Percentiles rank a stretch among this genome's conserved stretches.
phyloP scores from a whole-genome alignment of 2,113 vertebrate species.

The Leptocoma aspasia region DNA sequence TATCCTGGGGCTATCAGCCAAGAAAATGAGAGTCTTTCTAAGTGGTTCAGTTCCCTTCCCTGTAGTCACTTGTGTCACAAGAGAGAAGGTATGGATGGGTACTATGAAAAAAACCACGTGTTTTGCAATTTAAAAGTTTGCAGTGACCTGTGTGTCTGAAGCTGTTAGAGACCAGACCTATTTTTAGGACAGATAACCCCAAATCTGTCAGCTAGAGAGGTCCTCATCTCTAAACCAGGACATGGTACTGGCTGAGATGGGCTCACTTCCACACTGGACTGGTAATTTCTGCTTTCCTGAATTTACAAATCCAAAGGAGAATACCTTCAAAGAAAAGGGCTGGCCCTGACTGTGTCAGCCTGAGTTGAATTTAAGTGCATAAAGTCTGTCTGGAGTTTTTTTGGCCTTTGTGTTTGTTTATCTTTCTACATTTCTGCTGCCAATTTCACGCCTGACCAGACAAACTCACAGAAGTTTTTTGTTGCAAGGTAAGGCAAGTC shows the following conservation, averaged over 20 bases:
- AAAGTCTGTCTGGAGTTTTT: neutral
- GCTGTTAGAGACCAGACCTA: neutral
- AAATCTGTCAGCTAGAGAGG: neutral
- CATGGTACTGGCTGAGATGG: neutral
- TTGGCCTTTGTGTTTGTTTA: neutral
- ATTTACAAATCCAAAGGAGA: neutral
- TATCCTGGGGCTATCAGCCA: neutral
- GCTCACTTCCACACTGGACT: neutral
- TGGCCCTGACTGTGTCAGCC: neutral
- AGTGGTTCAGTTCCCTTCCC: neutral
- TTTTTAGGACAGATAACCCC: neutral
- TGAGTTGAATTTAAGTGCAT: neutral
- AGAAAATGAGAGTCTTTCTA: neutral
- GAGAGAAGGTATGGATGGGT: neutral
- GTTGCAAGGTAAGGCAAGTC: neutral
- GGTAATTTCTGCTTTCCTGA: neutral
- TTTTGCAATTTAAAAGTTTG: neutral
- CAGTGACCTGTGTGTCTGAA: neutral
- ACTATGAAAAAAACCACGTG: rapidly evolving
- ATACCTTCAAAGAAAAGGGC: neutral
- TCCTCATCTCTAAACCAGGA: neutral
- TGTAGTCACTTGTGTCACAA: neutral
- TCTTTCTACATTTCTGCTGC: neutral
- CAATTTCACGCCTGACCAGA: neutral
- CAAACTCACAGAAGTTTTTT: neutral